These are phyloP conservation scores for Druon quercuslanigerum DNA, from an alignment of 1,140 invertebrate species.

Conservation along the genomic window DNA sequence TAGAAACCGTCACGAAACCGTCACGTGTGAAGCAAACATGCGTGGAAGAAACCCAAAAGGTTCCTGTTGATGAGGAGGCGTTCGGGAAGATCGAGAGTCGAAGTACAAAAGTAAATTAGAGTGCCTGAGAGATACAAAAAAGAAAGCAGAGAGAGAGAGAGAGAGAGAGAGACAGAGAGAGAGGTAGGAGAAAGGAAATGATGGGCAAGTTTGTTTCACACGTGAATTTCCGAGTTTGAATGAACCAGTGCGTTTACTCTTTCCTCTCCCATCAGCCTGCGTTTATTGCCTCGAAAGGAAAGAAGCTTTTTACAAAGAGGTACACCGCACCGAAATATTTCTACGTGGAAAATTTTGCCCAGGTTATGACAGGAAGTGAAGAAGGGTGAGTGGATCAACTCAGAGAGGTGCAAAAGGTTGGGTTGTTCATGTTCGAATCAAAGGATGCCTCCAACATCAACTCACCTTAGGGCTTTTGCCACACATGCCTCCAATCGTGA, in stretches of 20 bases:
- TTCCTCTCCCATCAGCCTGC: slow-evolving; percentile 15
- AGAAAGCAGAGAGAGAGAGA: neutral
- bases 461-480: slow-evolving; percentile 38
- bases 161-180: neutral
- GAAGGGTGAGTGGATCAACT: slow-evolving; percentile 32
- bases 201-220: slow-evolving; percentile 52
- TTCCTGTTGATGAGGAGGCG: slow-evolving; percentile 46
- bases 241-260: slow-evolving; percentile 35
- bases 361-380: slow-evolving; percentile 50
- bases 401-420: slow-evolving; percentile 32
- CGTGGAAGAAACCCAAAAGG: slow-evolving; percentile 42
- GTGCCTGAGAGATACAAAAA: slow-evolving; percentile 7
- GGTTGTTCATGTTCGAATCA: slow-evolving; percentile 26
- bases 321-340: slow-evolving; percentile 54
- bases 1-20: slow-evolving; percentile 1
- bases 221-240: slow-evolving; percentile 53
- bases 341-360: slow-evolving; percentile 52
- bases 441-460: slow-evolving; percentile 49
- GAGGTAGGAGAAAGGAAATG: slow-evolving; percentile 16
- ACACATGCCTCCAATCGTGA: neutral
- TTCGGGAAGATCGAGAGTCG: slow-evolving; percentile 26
- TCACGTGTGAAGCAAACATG: slow-evolving; percentile 50
- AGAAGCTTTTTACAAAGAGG: slow-evolving; percentile 46
- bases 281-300: slow-evolving; percentile 44
- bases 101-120: slow-evolving; percentile 21